A percentile compares a stretch with the other conserved stretches of the same genome.
Conservation (phyloP, 1,140 invertebrate species). For the Capitella teleta region DNA sequence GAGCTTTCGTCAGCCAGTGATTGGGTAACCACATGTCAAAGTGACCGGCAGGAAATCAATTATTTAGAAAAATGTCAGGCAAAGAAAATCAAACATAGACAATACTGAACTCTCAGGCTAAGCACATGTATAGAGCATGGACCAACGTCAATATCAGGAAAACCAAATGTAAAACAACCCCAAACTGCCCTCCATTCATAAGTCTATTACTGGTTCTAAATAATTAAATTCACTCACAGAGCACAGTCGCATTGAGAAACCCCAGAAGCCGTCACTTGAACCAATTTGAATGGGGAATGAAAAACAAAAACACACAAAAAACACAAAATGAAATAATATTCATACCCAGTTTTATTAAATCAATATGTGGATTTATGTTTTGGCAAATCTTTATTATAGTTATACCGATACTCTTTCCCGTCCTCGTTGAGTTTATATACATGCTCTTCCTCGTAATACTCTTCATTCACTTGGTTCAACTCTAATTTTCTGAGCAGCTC, state of each 20-base stretch:
- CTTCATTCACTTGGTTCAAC: conserved; percentile 3
- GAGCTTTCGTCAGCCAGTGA: no score
- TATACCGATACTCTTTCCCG: conserved; percentile 12
- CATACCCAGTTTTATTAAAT: not conserved
- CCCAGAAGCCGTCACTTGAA: not conserved
- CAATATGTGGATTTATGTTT: not conserved
- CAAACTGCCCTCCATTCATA: no score
- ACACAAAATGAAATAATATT: not conserved
- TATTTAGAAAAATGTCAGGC: no score
- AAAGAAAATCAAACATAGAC: no score
- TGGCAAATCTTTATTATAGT: conserved; percentile 9
- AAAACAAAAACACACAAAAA: not conserved
- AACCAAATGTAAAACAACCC: no score
- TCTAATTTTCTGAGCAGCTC: not conserved
- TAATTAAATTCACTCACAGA: not conserved
- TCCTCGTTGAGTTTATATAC: conserved; percentile 11
- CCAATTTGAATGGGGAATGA: not conserved
- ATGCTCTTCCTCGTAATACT: conserved; percentile 4
- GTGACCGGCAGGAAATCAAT: no score
- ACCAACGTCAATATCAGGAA: no score
- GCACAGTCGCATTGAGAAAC: not conserved
- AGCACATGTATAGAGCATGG: no score
- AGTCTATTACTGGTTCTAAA: no score
- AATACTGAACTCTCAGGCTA: no score
- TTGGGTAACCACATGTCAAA: no score